Conservation (phyloP, 2,888 invertebrate genomes). For the Nowickia ferox region DNA sequence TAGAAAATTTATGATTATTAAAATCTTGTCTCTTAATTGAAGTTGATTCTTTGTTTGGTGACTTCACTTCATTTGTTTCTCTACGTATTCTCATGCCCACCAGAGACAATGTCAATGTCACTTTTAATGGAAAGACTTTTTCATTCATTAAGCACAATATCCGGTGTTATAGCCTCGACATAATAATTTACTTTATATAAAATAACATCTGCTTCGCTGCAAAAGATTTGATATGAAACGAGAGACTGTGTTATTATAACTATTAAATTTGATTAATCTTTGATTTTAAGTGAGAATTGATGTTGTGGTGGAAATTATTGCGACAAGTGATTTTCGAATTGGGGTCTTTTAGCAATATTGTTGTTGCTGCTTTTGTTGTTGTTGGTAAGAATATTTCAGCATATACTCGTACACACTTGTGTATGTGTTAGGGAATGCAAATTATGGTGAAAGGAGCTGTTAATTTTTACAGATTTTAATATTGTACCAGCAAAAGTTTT, state of each 20-base stretch:
- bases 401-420: not conserved
- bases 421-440: too few relatives aligned
- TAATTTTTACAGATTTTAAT: not conserved
- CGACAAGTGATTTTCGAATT: constrained; percentile 22
- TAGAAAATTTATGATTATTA: constrained; percentile 64
- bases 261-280: constrained; percentile 55
- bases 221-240: constrained; percentile 21
- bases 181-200: constrained; percentile 34
- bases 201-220: constrained; percentile 30
- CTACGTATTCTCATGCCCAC: not conserved
- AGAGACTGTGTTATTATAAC: not conserved
- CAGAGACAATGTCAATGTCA: constrained; percentile 11
- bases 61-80: constrained; percentile 43
- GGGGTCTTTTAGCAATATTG: not conserved
- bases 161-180: constrained; percentile 23
- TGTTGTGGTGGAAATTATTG: constrained; percentile 43
- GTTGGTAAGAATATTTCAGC: not conserved
- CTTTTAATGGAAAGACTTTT: constrained; percentile 34
- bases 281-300: constrained; percentile 58
- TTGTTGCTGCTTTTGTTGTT: not conserved
- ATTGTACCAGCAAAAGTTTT: not conserved
- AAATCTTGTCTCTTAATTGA: constrained; percentile 63
- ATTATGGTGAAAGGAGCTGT: not conserved
- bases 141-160: constrained; percentile 51
- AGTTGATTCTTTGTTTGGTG: constrained; percentile 48